Percentiles rank a stretch among this genome's conserved stretches.
phyloP scores from a whole-genome alignment of 92 coral and sea anemone species.

The Isaurus tuberculatus region DNA sequence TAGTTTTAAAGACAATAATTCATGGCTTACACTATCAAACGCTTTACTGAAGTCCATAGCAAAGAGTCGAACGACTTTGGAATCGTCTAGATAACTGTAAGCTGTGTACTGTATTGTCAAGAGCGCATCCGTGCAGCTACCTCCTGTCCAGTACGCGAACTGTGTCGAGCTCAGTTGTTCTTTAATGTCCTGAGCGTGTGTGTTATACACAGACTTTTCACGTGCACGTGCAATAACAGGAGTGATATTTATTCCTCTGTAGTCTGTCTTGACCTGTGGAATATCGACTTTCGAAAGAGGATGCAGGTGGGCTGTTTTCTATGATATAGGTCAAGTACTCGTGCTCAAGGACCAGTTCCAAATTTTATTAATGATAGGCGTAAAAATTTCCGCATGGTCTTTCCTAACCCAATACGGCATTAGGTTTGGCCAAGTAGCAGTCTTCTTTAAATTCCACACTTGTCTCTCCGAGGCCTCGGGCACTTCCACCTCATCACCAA shows the following conservation, averaged over 20 bases:
- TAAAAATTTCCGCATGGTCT: too few species aligned
- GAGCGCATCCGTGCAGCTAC: slow-evolving; percentile 61
- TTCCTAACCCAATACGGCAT: too few species aligned
- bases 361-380: too few species aligned
- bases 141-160: slow-evolving; percentile 65
- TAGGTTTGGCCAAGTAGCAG: too few species aligned
- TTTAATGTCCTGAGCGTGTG: slow-evolving; percentile 31
- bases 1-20: slow-evolving; percentile 48
- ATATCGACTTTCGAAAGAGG: slow-evolving; percentile 56
- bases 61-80: slow-evolving; percentile 55
- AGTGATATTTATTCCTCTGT: slow-evolving; percentile 23
- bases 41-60: slow-evolving; percentile 74
- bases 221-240: not conserved
- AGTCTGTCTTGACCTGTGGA: slow-evolving; percentile 38
- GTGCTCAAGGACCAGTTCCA: too few species aligned
- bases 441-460: too few species aligned
- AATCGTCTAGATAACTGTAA: slow-evolving; percentile 40
- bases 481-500: too few species aligned
- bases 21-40: slow-evolving; percentile 58
- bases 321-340: slow-evolving; percentile 50
- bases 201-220: slow-evolving; percentile 1
- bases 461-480: too few species aligned
- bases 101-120: slow-evolving; percentile 56
- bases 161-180: slow-evolving; percentile 55
- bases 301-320: slow-evolving; percentile 45